Conservation (phyloP, 2,888 invertebrate genomes). For the Drosophila meridiana region DNA sequence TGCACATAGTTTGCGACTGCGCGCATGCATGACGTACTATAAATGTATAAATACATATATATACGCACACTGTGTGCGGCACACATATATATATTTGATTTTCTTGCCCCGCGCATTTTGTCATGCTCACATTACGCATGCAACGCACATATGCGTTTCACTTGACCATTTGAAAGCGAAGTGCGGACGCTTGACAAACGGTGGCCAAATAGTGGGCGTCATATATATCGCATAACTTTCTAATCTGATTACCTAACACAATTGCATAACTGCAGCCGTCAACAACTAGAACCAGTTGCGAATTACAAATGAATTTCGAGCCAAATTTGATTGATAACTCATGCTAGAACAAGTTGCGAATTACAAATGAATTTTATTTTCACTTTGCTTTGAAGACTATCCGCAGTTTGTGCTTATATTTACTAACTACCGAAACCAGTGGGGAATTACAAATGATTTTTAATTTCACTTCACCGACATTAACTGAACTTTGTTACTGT, state of each 20-base stretch:
- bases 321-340: slow-evolving; percentile 11
- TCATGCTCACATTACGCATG: slow-evolving; percentile 61
- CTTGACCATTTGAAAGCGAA: slow-evolving; percentile 74
- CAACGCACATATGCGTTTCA: slow-evolving; percentile 72
- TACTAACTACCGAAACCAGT: too few species aligned
- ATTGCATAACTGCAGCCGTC: slow-evolving; percentile 24
- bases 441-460: slow-evolving; percentile 19
- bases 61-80: background rate
- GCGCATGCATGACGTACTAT: slow-evolving; percentile 48
- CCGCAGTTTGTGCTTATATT: background rate
- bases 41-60: background rate
- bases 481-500: background rate
- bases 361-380: slow-evolving; percentile 5
- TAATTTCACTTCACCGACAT: background rate
- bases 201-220: slow-evolving; percentile 51
- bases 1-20: slow-evolving; percentile 22
- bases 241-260: slow-evolving; percentile 68
- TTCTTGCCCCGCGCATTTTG: slow-evolving; percentile 37
- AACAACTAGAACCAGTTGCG: slow-evolving; percentile 43
- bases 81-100: background rate
- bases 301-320: slow-evolving; percentile 19
- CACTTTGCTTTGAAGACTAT: background rate
- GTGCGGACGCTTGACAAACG: slow-evolving; percentile 32
- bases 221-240: slow-evolving; percentile 66
- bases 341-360: slow-evolving; percentile 41